Evolutionary conservation across 1,140 invertebrate genomes (phyloP), one percentile per base, ranked within the genome.

Genomic region (Leguminivora glycinivorella): DNA sequence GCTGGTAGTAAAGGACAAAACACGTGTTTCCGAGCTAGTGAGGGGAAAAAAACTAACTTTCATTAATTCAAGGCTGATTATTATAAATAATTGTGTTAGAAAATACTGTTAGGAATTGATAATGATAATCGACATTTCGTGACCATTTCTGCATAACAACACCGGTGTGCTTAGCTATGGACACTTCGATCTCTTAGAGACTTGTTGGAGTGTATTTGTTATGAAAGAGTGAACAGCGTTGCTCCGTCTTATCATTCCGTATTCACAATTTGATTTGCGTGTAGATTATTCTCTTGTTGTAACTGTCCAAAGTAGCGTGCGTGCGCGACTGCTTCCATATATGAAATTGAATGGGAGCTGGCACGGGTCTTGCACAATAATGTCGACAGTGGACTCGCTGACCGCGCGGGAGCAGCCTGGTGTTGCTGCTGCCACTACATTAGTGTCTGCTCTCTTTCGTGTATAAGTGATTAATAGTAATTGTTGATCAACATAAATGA

Each of bases 261-360:
- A 52, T 52, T 78, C 74, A 79, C 73, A 47, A 82, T 79, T 82
- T 69, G 72, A 75, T 81, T 84, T 73, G 83, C 73, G 72, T 78
- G 72, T 77, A 73, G 75, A 78, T 81, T 47, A 72, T 82, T 82
- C 72, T 72, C 78, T 79, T 77, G 74, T 74, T 75, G 77, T 79
- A 77, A 81, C 75, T 75, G 81, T 78, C 78, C 80, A 84, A 84
- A 82, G 78, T 74, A 72, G 83, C 80, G 83, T 84, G 85, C 84
- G 82, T 82, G 84, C 82, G 79, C 82, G 84, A 75, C 80, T 72
- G 78, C 71, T 84, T 79, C 87, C 89, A 84, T 91, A 90, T 90
- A 82, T 85, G 89, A 85, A 90, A 90, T 90, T 88, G 88, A 90
- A 90, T 89, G 79, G 87, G 75, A 79, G 75, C 78, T 83, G 78